Percentiles rank a stretch among this genome's conserved stretches.
phyloP scores from a whole-genome alignment of 2,888 invertebrate species.

The Bugula neritina region DNA sequence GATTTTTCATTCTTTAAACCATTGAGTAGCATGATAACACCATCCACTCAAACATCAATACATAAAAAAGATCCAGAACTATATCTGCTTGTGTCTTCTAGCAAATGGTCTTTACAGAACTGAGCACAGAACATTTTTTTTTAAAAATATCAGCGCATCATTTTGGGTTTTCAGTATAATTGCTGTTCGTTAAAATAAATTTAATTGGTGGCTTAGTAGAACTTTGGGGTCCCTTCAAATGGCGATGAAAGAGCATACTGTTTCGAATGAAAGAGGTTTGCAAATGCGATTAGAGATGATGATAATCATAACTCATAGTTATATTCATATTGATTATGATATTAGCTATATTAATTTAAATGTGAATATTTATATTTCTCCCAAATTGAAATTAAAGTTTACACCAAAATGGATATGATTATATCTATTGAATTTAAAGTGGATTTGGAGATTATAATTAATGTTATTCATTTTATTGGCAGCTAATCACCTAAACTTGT shows the following conservation, averaged over 20 bases:
- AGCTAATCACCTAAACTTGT: too few relatives aligned
- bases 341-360: too few relatives aligned
- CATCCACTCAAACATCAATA: neutral
- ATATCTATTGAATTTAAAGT: too few relatives aligned
- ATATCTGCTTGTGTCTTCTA: neutral
- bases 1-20: neutral
- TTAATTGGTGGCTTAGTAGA: neutral
- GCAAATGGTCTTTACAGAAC: neutral
- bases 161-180: neutral
- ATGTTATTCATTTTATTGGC: too few relatives aligned
- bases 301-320: too few relatives aligned
- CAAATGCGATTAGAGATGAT: neutral
- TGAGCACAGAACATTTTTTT: neutral
- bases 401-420: too few relatives aligned
- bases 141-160: constrained; percentile 1
- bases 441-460: too few relatives aligned
- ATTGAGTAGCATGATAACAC: neutral
- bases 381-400: too few relatives aligned
- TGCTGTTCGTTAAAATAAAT: neutral
- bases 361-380: too few relatives aligned
- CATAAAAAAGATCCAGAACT: neutral
- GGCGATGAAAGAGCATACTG: neutral
- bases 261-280: neutral
- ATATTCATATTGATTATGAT: too few relatives aligned
- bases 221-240: neutral